phyloP scores from a whole-genome alignment of 2,888 invertebrate genomes.

The Micoletzkya japonica region DNA sequence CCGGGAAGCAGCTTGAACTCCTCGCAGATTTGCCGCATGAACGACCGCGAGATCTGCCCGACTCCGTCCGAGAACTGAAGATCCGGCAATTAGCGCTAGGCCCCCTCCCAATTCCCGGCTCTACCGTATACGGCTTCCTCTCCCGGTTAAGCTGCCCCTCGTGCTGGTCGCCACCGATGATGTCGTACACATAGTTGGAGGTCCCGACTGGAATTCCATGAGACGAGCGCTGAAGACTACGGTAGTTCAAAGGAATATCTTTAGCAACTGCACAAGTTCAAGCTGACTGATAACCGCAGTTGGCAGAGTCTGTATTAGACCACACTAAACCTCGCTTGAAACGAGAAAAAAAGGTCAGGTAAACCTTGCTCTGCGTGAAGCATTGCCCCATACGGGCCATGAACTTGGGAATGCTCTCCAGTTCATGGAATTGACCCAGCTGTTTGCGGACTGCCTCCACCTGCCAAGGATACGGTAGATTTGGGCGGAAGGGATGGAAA shows the following conservation, averaged over 20 bases:
- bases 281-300: too few relatives aligned
- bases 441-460: not conserved
- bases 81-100: not conserved
- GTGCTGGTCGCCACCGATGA: constrained; percentile 45
- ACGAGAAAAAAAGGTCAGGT: not conserved
- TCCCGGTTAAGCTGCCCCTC: too few relatives aligned
- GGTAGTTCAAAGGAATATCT: too few relatives aligned
- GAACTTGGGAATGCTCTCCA: constrained; percentile 62
- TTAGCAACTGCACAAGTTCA: too few relatives aligned
- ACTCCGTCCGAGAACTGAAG: constrained; percentile 60
- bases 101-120: not conserved
- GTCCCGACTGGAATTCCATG: constrained; percentile 30
- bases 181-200: constrained; percentile 33
- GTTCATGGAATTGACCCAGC: constrained; percentile 50
- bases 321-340: too few relatives aligned
- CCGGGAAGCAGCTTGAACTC: constrained; percentile 12
- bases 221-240: too few relatives aligned
- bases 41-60: constrained; percentile 52
- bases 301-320: too few relatives aligned
- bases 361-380: constrained; percentile 59
- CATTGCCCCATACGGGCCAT: constrained; percentile 65
- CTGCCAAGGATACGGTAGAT: too few relatives aligned
- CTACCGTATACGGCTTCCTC: too few relatives aligned
- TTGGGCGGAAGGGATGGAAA: too few relatives aligned
- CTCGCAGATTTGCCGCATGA: constrained; percentile 23